Base-by-base conservation (phyloP, 2,888 invertebrate species). In the Nebria brevicollis region DNA sequence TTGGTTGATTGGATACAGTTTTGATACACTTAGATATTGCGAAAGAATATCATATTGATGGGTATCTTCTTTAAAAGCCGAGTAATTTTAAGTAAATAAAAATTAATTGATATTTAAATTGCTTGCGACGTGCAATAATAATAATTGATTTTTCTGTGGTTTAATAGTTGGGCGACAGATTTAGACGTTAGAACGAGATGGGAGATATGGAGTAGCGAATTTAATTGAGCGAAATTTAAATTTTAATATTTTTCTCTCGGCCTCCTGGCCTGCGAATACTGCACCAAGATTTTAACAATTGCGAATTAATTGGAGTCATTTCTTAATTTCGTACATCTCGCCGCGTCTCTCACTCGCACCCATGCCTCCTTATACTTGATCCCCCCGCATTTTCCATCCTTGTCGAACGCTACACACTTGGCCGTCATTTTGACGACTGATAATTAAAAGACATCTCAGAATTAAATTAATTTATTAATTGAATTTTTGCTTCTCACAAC, bases 381-480 rank as follows among this genome's bases (percentile, higher is more conserved):
- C 76, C 81, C 73, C 13, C 13, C 20, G 34, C 15, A 6, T 70
- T 15, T 70, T n/a, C 25, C 64, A 15, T 81, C 81, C 72, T 66
- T 43, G 11, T 81, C 72, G 13, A 25, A 66, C 76, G 76, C 80
- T 70, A 68, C 81, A 81, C 81, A 76, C 81, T 81, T 81, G 81
- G 77, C 26, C 87, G 87, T 87, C 88, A 88, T 88, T 88, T 87
- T 87, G 86, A 86, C 87, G 87, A 86, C 87, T 86, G 81, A 86
- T 88, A 88, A 89, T 88, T 89, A 88, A 88, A 88, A 88, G 87
- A 87, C 87, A 85, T 87, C 82, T 80, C 77, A 86, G 88, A 89
- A 89, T 89, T 89, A 89, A 89, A 89, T 89, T 88, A 87, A 89
- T 89, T 89, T 87, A 86, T 86, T 88, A 89, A 88, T 89, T 89